Conservation (phyloP, 2,888 invertebrate genomes). For the Ichneumoninae sp. region DNA sequence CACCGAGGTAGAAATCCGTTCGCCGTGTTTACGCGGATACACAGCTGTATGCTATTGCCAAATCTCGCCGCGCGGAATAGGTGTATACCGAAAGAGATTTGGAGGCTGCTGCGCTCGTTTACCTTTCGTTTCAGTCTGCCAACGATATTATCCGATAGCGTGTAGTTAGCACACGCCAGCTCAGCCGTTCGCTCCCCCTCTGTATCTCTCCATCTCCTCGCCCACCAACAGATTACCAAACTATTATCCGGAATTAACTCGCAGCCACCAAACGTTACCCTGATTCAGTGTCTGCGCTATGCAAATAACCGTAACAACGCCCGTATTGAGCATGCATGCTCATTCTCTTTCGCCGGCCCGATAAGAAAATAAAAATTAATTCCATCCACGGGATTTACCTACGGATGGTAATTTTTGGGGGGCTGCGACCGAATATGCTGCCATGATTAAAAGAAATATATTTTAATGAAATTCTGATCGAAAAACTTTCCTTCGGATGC, state of each 20-base stretch:
- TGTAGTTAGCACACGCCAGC: constrained; percentile 35
- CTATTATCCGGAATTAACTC: constrained; percentile 61
- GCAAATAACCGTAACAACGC: constrained; percentile 42
- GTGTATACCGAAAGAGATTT: constrained; percentile 39
- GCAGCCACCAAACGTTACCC: constrained; percentile 57
- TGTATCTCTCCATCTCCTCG: constrained; percentile 8
- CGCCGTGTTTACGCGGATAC: constrained; percentile 53
- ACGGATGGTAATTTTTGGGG: not conserved
- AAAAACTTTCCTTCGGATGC: not conserved
- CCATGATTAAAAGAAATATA: not conserved
- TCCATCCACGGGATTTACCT: not conserved
- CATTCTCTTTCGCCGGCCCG: constrained; percentile 3
- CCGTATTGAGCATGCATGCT: constrained; percentile 17
- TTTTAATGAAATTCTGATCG: not conserved
- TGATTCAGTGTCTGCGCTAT: constrained; percentile 49
- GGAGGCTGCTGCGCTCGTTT: constrained; percentile 43
- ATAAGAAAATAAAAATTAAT: not conserved
- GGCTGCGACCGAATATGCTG: not conserved
- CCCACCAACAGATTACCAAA: constrained; percentile 60
- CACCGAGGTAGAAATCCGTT: not conserved
- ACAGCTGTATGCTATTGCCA: constrained; percentile 60
- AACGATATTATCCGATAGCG: constrained; percentile 54
- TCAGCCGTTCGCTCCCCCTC: constrained; percentile 1
- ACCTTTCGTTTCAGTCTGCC: constrained; percentile 61
- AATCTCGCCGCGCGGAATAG: constrained; percentile 27